phyloP scores from a whole-genome alignment of 2,888 invertebrate species.

The Exocentrus adspersus region DNA sequence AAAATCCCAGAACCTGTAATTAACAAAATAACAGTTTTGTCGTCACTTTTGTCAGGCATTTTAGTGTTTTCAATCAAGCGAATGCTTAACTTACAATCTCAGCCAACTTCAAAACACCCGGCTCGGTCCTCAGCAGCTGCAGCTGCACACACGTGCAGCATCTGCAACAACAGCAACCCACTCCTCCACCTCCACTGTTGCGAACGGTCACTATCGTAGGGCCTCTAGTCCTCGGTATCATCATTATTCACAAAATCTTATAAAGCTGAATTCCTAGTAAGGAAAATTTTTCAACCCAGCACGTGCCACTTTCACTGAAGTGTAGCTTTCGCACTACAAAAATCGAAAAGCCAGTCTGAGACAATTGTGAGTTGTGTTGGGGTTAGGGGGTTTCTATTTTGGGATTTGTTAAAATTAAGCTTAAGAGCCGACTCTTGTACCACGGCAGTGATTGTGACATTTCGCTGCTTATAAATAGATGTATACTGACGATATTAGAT shows the following conservation, averaged over 20 bases:
- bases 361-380: constrained; percentile 28
- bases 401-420: constrained; percentile 34
- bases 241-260: constrained; percentile 22
- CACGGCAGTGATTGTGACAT: constrained; percentile 21
- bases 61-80: neutral
- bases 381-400: constrained; percentile 36
- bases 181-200: constrained; percentile 53
- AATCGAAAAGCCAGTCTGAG: constrained; percentile 24
- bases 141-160: constrained; percentile 85
- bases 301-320: constrained; percentile 1
- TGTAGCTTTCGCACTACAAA: constrained; percentile 10
- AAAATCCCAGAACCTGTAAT: constrained; percentile 77
- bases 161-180: constrained; percentile 77
- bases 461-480: constrained; percentile 11
- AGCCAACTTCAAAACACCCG: constrained; percentile 78
- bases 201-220: constrained; percentile 42
- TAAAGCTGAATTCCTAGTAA: neutral
- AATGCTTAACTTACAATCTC: constrained; percentile 78
- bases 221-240: constrained; percentile 34
- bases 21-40: neutral
- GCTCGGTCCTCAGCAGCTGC: constrained; percentile 76
- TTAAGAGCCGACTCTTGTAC: constrained; percentile 8
- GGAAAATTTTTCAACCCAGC: neutral
- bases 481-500: neutral
- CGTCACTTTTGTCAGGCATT: neutral